Evolutionary conservation across 2,113 vertebrate species (phyloP).

Genomic region (Microcebus lehilahytsara): DNA sequence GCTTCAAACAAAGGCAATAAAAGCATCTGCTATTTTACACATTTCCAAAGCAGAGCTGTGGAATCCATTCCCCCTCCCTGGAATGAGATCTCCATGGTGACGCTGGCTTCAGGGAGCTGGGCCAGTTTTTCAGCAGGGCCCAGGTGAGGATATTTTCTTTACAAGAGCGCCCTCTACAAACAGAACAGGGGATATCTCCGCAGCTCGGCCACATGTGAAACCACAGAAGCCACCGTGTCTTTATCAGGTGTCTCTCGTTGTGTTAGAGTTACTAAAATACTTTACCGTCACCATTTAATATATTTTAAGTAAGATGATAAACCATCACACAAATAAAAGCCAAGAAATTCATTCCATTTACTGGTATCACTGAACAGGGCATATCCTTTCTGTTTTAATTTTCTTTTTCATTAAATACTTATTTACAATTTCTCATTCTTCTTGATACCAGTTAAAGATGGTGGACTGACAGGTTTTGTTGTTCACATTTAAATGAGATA

Average conservation of each 20-base stretch:
- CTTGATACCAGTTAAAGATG: background rate
- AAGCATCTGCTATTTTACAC: constrained; percentile 79
- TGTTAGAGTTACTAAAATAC: background rate
- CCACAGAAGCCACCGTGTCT: background rate
- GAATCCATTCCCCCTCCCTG: constrained; percentile 69
- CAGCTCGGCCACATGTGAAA: background rate
- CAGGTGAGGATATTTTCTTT: constrained; percentile 74
- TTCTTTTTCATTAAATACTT: background rate
- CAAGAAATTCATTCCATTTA: background rate
- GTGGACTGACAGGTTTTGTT: background rate
- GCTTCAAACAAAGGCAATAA: constrained; percentile 76
- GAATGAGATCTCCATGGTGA: constrained; percentile 85
- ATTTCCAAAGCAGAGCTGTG: background rate
- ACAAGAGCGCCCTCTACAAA: constrained; percentile 83
- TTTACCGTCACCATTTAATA: background rate
- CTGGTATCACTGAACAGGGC: background rate
- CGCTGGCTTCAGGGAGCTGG: constrained; percentile 71
- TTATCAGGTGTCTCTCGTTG: background rate
- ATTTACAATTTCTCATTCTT: background rate
- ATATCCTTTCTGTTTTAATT: background rate
- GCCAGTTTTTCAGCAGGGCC: constrained; percentile 58
- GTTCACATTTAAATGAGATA: background rate
- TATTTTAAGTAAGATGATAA: background rate
- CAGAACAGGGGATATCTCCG: background rate
- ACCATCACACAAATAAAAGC: background rate